Conservation (phyloP, 2,888 invertebrate species). For the Bimastos eiseni region DNA sequence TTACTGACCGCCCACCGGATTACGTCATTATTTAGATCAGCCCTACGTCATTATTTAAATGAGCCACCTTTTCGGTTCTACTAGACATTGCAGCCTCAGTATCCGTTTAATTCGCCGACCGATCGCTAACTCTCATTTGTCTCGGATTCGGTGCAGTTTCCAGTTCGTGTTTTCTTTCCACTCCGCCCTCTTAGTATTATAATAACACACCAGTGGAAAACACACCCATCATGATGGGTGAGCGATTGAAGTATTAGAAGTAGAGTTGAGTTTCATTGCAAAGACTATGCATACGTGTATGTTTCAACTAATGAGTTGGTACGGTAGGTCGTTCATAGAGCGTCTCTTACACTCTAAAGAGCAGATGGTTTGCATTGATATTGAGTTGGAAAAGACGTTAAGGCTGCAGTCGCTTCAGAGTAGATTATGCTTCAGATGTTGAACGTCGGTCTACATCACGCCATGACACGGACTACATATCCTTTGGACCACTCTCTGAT, state of each 20-base stretch:
- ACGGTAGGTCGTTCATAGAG: neutral
- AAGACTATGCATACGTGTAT: neutral
- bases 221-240: neutral
- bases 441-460: too few species aligned
- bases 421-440: neutral
- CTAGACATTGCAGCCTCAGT: neutral
- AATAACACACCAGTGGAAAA: neutral
- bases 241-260: neutral
- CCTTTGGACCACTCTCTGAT: too few species aligned
- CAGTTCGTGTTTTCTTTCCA: neutral
- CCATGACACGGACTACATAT: too few species aligned
- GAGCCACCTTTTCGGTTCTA: neutral
- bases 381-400: neutral
- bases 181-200: neutral
- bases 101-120: neutral
- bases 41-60: neutral
- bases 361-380: neutral
- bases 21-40: neutral
- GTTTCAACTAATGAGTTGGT: neutral
- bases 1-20: neutral
- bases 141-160: neutral
- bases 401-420: neutral
- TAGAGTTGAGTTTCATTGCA: slow-evolving; percentile 1
- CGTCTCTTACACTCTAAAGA: neutral
- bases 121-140: neutral